These are phyloP conservation scores for Lepeophtheirus nordmannii DNA, from an alignment of 2,888 invertebrate species.

Conservation along the genomic window DNA sequence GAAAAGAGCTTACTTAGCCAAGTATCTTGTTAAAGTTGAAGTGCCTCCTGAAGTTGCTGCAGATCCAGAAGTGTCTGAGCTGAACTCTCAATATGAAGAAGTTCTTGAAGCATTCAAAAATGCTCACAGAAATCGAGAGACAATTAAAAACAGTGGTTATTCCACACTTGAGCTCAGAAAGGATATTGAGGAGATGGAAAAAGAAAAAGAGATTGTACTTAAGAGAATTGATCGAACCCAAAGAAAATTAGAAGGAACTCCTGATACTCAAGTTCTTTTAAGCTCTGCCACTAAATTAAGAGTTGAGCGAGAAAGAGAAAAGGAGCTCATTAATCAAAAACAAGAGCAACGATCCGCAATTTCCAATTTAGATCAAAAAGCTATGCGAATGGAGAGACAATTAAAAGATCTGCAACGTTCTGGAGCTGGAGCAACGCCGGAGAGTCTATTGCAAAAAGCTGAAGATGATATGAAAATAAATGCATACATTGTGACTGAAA, in stretches of 20 bases:
- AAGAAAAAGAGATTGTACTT: slow-evolving; percentile 59
- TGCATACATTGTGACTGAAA: slow-evolving; percentile 57
- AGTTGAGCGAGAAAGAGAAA: slow-evolving; percentile 44
- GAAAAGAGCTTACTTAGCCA: slow-evolving; percentile 69
- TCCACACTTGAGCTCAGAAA: slow-evolving; percentile 57
- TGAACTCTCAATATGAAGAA: slow-evolving; percentile 45
- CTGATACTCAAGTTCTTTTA: slow-evolving; percentile 45
- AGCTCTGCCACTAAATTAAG: slow-evolving; percentile 40
- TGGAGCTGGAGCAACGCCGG: slow-evolving; percentile 44
- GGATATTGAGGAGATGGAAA: slow-evolving; percentile 46
- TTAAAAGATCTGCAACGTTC: slow-evolving; percentile 45
- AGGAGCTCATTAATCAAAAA: slow-evolving; percentile 43
- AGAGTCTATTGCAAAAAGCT: slow-evolving; percentile 52
- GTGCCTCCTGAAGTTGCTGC: slow-evolving; percentile 56
- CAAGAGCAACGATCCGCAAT: slow-evolving; percentile 42
- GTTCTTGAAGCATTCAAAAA: slow-evolving; percentile 65
- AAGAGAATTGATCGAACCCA: slow-evolving; percentile 45
- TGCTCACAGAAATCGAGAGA: slow-evolving; percentile 53
- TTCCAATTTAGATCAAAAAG: slow-evolving; percentile 40
- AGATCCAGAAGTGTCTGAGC: slow-evolving; percentile 53
- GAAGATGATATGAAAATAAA: slow-evolving; percentile 61
- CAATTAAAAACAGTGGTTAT: slow-evolving; percentile 45
- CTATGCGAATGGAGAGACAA: slow-evolving; percentile 50
- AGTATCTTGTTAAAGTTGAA: slow-evolving; percentile 48
- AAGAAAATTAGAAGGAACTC: slow-evolving; percentile 47